Percentiles rank a stretch among this genome's conserved stretches.
phyloP scores from a whole-genome alignment of 2,888 invertebrate genomes.

The Melieria crassipennis region DNA sequence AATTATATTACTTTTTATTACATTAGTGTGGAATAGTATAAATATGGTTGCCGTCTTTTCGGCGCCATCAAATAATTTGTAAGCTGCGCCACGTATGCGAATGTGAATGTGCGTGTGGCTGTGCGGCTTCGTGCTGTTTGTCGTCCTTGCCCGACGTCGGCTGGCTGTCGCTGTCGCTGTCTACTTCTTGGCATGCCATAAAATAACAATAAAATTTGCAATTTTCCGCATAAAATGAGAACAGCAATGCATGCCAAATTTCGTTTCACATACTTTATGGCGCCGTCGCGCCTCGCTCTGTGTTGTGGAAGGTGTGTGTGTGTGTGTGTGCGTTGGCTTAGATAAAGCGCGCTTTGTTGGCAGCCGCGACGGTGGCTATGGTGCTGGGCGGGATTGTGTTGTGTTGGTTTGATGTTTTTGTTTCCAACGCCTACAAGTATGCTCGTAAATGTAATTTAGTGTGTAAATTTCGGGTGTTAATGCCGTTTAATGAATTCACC shows the following conservation, averaged over 20 bases:
- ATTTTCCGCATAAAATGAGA: conserved; percentile 23
- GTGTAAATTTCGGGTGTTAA: conserved; percentile 30
- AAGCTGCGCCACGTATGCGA: background rate
- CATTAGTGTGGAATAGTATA: conserved; percentile 14
- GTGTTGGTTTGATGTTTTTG: background rate
- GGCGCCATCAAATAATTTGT: conserved; percentile 43
- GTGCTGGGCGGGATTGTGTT: conserved; percentile 2
- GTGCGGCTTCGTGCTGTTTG: background rate
- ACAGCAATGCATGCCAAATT: conserved; percentile 14
- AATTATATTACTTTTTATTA: conserved; percentile 31
- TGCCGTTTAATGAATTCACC: conserved; percentile 33
- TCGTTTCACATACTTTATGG: background rate
- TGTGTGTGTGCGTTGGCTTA: background rate
- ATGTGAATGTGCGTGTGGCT: background rate
- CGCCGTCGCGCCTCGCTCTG: background rate
- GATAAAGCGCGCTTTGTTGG: conserved; percentile 4
- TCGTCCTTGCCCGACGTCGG: background rate
- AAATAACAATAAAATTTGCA: conserved; percentile 21
- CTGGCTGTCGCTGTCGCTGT: background rate
- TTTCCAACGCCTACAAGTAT: conserved; percentile 17
- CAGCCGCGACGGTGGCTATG: background rate
- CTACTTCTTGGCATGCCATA: conserved; percentile 16
- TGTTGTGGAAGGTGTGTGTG: background rate
- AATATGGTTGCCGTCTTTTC: conserved; percentile 47
- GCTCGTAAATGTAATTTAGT: conserved; percentile 25